These are phyloP conservation scores for Lepidotrigona ventralis DNA, from an alignment of 1,140 invertebrate species.

Conservation along the genomic window DNA sequence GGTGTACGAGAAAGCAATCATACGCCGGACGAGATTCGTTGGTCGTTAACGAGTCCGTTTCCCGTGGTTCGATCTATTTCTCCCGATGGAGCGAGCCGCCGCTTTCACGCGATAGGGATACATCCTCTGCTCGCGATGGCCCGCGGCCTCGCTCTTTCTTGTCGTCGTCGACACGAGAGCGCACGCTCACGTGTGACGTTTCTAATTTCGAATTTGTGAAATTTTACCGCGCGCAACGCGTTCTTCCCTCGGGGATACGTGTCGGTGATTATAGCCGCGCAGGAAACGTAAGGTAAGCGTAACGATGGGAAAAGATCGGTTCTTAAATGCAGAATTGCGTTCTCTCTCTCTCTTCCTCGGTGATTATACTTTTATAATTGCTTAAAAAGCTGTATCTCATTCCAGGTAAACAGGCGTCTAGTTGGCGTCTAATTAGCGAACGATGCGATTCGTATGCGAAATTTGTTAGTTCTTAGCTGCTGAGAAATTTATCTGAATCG, in stretches of 20 bases:
- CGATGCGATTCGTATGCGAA: not conserved
- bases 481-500: not conserved
- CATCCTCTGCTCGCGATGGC: constrained; percentile 38
- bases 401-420: not conserved
- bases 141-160: constrained; percentile 13
- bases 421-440: not conserved
- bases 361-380: not conserved
- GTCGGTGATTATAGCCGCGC: not conserved
- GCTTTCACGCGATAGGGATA: constrained; percentile 18
- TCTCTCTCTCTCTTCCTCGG: not conserved
- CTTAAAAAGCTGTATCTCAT: not conserved
- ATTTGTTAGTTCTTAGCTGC: not conserved
- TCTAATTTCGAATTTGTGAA: not conserved
- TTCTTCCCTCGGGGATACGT: not conserved
- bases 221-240: not conserved
- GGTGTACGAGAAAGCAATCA: constrained; percentile 52
- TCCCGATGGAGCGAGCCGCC: not conserved
- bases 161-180: constrained; percentile 13
- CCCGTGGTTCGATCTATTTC: constrained; percentile 47
- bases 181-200: constrained; percentile 7
- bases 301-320: not conserved
- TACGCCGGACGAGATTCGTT: constrained; percentile 20
- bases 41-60: constrained; percentile 40
- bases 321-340: not conserved
- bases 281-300: not conserved